phyloP scores from a whole-genome alignment of 2,888 invertebrate genomes.

The Leptopilina myrica region DNA sequence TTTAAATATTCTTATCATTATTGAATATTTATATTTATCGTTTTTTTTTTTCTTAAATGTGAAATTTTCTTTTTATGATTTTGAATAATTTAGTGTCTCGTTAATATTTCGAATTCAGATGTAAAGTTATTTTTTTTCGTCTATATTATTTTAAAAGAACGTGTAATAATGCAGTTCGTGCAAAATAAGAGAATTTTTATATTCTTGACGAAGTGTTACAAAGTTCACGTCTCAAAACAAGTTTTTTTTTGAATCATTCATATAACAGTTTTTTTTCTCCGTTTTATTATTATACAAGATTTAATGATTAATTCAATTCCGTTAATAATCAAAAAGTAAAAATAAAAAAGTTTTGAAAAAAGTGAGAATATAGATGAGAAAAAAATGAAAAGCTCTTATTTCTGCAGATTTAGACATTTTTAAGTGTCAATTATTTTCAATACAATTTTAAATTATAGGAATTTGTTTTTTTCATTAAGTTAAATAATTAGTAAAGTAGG shows the following conservation, averaged over 20 bases:
- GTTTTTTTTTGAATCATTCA: conserved; percentile 18
- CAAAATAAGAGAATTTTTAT: not conserved
- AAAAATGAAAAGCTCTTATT: no score
- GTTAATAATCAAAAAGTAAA: not conserved
- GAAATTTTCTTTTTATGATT: no score
- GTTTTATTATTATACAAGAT: not conserved
- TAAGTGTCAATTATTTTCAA: no score
- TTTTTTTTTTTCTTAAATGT: no score
- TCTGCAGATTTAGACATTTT: no score
- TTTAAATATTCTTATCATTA: not conserved
- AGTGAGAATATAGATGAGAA: not conserved
- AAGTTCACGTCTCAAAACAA: conserved; percentile 19
- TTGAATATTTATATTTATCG: no score
- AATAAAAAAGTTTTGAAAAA: not conserved
- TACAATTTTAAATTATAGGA: no score
- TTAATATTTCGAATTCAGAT: no score
- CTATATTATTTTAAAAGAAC: not conserved
- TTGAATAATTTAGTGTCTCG: no score
- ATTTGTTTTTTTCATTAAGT: no score
- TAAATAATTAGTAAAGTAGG: no score
- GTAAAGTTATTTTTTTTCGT: no score
- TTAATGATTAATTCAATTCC: not conserved
- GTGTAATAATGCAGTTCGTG: conserved; percentile 3
- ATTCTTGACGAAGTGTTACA: conserved; percentile 8
- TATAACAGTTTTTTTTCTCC: not conserved